Evolutionary conservation across 2,888 invertebrate species (phyloP).

Genomic region (Nemotelus pantherinus): DNA sequence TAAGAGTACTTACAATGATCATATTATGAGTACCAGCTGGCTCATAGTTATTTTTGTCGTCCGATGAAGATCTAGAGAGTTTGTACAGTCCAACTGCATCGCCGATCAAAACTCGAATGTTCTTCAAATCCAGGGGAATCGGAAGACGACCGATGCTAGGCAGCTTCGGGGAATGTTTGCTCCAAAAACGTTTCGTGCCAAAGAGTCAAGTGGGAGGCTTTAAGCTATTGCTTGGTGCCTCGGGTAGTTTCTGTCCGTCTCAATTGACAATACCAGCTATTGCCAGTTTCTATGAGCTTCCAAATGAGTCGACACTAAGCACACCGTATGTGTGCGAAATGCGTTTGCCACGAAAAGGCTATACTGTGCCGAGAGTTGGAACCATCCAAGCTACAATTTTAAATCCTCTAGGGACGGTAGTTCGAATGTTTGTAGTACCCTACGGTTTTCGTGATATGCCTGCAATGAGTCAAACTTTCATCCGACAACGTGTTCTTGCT

Average conservation of each 20-base stretch:
- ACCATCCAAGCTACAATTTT: conserved; percentile 96
- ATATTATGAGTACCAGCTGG: too few relatives aligned
- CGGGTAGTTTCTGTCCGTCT: conserved; percentile 95
- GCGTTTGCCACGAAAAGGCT: conserved; percentile 89
- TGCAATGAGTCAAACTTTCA: conserved; percentile 89
- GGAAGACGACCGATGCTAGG: conserved; percentile 68
- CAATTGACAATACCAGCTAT: too few relatives aligned
- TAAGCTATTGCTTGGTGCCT: conserved; percentile 91
- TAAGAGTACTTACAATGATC: too few relatives aligned
- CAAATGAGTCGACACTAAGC: conserved; percentile 84
- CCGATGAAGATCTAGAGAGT: conserved; percentile 63
- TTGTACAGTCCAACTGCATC: conserved; percentile 62
- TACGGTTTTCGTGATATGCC: conserved; percentile 97
- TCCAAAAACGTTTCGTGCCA: conserved; percentile 92
- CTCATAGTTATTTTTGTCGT: too few relatives aligned
- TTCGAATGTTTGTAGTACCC: conserved; percentile 94
- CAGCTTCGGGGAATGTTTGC: conserved; percentile 93
- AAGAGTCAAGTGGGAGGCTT: conserved; percentile 96
- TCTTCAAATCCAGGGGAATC: conserved; percentile 56
- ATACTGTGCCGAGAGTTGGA: conserved; percentile 90
- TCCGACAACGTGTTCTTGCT: conserved; percentile 87
- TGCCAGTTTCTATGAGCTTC: conserved; percentile 93
- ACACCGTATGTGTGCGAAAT: conserved; percentile 97
- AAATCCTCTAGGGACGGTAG: conserved; percentile 96
- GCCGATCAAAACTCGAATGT: conserved; percentile 58